These are phyloP conservation scores for Gobio occitaniae DNA, from an alignment of 2,797 vertebrate species.

Conservation along the genomic window DNA sequence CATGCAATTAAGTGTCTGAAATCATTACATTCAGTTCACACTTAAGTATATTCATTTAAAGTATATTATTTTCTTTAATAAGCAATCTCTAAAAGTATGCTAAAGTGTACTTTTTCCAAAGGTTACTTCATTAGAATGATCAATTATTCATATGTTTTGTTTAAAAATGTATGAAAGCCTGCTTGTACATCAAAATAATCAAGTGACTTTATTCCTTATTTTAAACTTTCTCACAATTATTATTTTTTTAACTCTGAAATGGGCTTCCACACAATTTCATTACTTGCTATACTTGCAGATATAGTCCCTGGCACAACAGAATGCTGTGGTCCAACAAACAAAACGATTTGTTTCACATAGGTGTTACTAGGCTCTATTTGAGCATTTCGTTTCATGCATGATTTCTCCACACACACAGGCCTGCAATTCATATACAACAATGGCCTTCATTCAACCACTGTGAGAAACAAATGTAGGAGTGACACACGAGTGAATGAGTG, in stretches of 20 bases:
- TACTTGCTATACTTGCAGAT: not conserved
- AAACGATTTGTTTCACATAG: not conserved
- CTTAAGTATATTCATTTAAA: not conserved
- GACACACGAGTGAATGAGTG: conserved; percentile 9
- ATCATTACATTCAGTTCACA: too few relatives aligned
- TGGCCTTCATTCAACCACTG: conserved; percentile 8
- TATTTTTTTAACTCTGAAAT: not conserved
- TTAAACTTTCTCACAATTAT: not conserved
- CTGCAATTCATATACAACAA: conserved; percentile 15
- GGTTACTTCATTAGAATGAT: not conserved
- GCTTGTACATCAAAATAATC: not conserved
- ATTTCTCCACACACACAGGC: conserved; percentile 2
- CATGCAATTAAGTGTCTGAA: not conserved
- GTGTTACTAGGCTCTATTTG: not conserved
- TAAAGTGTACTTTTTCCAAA: not conserved
- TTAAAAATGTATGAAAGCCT: not conserved
- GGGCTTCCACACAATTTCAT: not conserved
- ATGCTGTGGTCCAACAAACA: not conserved
- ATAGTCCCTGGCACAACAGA: not conserved
- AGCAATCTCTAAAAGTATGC: not conserved
- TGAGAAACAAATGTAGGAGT: conserved; percentile 46
- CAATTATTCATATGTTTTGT: not conserved
- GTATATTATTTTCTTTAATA: not conserved
- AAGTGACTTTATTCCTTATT: not conserved
- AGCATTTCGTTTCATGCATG: not conserved